Percentiles rank a stretch among this genome's conserved stretches.
phyloP scores from a whole-genome alignment of 2,797 vertebrate species.

The Rhinella marina region DNA sequence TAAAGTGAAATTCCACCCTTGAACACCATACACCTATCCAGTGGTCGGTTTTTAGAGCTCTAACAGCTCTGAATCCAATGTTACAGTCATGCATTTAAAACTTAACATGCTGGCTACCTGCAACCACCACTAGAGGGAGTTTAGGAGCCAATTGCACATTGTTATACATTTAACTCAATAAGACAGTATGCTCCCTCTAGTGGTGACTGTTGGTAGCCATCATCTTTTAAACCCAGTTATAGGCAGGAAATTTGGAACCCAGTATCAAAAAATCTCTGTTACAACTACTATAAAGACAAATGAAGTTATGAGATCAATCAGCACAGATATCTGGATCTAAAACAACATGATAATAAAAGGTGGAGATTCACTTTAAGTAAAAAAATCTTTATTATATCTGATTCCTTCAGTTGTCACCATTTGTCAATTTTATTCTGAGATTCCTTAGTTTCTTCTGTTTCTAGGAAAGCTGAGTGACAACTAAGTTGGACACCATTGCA shows the following conservation, averaged over 20 bases:
- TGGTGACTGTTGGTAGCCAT: neutral
- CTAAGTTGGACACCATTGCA: neutral
- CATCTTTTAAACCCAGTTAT: neutral
- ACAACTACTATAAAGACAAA: neutral
- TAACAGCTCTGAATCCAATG: neutral
- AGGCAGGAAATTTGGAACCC: neutral
- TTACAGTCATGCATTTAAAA: too few relatives aligned
- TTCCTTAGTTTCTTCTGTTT: neutral
- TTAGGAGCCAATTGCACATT: too few relatives aligned
- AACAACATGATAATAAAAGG: neutral
- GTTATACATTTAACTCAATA: neutral
- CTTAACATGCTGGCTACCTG: too few relatives aligned
- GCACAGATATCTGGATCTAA: neutral
- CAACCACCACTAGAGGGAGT: too few relatives aligned
- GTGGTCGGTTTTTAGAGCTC: neutral
- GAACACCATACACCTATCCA: too few relatives aligned
- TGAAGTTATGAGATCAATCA: neutral
- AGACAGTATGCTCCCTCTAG: neutral
- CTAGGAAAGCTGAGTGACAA: neutral
- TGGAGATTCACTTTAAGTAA: neutral
- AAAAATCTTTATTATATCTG: neutral
- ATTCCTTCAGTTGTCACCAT: neutral
- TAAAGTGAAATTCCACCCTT: neutral
- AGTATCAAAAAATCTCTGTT: neutral
- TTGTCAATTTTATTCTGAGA: neutral